phyloP scores from a whole-genome alignment of 2,797 vertebrate genomes.

The Crossoptilon crossoptilon region DNA sequence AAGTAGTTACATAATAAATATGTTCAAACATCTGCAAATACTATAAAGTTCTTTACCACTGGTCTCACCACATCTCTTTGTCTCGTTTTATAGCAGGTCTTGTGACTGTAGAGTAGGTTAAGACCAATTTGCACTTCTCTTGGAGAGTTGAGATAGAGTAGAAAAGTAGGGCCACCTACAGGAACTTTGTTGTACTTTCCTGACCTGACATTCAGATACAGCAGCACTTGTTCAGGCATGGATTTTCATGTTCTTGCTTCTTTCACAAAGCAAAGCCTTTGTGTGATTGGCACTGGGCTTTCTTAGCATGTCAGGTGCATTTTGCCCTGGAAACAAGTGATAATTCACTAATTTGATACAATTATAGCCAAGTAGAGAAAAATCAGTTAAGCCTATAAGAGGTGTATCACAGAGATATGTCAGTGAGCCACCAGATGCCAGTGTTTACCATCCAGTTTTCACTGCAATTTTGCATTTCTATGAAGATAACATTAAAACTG shows the following conservation, averaged over 20 bases:
- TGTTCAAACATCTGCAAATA: neutral
- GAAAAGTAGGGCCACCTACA: neutral
- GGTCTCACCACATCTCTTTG: neutral
- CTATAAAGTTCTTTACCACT: neutral
- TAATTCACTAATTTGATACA: neutral
- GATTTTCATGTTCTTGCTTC: neutral
- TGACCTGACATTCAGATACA: neutral
- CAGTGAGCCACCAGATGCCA: slow-evolving; percentile 40
- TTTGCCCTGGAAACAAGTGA: neutral
- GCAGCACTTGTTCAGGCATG: neutral
- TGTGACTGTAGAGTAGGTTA: neutral
- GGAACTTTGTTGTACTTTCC: neutral
- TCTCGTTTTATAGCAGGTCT: neutral
- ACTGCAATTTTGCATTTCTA: neutral
- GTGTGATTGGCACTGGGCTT: neutral
- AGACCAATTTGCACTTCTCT: neutral
- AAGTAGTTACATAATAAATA: neutral
- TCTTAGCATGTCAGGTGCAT: fast-evolving
- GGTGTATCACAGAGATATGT: neutral
- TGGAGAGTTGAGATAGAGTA: neutral
- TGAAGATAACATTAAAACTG: neutral
- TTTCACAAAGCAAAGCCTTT: neutral
- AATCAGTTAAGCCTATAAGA: neutral
- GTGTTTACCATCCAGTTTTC: neutral
- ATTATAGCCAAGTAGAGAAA: neutral